Base-by-base conservation (phyloP, 2,888 invertebrate genomes). In the Elmis aenea region DNA sequence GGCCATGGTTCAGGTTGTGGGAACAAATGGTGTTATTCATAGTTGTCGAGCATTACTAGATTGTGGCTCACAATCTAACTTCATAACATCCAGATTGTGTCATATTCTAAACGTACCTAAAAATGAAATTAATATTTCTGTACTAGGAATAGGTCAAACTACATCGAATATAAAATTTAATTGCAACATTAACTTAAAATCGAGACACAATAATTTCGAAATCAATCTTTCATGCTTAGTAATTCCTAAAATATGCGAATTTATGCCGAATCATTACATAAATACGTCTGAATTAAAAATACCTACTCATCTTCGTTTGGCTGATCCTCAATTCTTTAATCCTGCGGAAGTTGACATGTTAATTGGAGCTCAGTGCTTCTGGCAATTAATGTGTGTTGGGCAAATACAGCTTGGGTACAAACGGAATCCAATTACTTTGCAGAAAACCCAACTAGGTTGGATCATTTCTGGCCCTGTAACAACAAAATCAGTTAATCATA, bases 61-160 rank as follows among this genome's bases (percentile, higher is more conserved):
- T 26, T 26, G 29, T 14, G 46, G 46, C 3, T 45, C 44, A 5
- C 38, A 43, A 21, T 12, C 16, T 8, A 38, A 34, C 39, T 45
- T 45, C 20, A 39, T 45, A 22, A 26, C 35, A 2, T 8, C 16
- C n/a, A 16, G 25, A 18, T 26, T 43, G 3, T 25, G 18, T 10
- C 29, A 28, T 10, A 13, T 12, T 4, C 16, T 44, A 15, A 14
- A 23, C 9, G 9, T 44, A 10, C n/a, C 15, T 9, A 28, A 16
- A 38, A 14, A 9, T 8, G 22, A 14, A 13, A 22, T 26, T 13
- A 26, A 42, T 13, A 13, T 27, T 22, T 21, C 38, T 11, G 23
- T 42, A 16, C 9, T 22, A 20, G 38, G 44, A 10, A 25, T 41
- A 15, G 32, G 32, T 26, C 9, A 23, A 25, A 24, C 11, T 12